phyloP scores from a whole-genome alignment of 2,797 vertebrate genomes.

The Tapirus indicus region DNA sequence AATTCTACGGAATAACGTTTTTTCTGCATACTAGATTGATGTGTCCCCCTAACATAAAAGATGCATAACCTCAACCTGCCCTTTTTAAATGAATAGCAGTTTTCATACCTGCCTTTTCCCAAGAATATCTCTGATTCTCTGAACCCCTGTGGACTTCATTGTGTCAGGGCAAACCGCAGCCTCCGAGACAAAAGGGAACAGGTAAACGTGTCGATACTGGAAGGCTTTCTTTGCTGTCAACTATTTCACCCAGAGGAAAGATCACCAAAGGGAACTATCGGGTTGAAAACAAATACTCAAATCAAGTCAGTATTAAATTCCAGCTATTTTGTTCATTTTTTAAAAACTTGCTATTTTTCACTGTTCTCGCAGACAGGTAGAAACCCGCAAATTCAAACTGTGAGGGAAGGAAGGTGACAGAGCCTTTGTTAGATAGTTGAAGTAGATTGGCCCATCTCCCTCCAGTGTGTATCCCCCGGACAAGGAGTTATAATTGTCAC shows the following conservation, averaged over 20 bases:
- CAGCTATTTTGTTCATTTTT: constrained; percentile 38
- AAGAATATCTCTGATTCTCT: constrained; percentile 32
- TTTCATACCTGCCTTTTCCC: constrained; percentile 25
- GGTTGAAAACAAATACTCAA: constrained; percentile 61
- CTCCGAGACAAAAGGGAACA: background rate
- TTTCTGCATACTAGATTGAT: background rate
- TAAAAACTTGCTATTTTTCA: constrained; percentile 17
- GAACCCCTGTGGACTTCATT: background rate
- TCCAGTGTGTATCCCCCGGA: constrained; percentile 23
- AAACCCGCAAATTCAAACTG: constrained; percentile 37
- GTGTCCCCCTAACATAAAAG: background rate
- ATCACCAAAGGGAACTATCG: constrained; percentile 40
- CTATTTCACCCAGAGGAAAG: constrained; percentile 18
- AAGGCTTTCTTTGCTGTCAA: constrained; percentile 58
- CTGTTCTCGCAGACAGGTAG: constrained; percentile 32
- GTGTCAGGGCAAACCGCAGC: background rate
- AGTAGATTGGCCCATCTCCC: background rate
- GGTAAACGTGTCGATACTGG: constrained; percentile 31
- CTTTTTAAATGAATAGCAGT: constrained; percentile 60
- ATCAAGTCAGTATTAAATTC: constrained; percentile 65
- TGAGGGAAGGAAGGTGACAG: constrained; percentile 35
- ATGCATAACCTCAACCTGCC: background rate
- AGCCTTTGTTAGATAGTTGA: constrained; percentile 45
- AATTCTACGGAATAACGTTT: background rate
- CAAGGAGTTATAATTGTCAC: constrained; percentile 60